Percentiles rank a stretch among this genome's conserved stretches.
Conservation (phyloP, 2,888 invertebrate species). For the Hyalella azteca region DNA sequence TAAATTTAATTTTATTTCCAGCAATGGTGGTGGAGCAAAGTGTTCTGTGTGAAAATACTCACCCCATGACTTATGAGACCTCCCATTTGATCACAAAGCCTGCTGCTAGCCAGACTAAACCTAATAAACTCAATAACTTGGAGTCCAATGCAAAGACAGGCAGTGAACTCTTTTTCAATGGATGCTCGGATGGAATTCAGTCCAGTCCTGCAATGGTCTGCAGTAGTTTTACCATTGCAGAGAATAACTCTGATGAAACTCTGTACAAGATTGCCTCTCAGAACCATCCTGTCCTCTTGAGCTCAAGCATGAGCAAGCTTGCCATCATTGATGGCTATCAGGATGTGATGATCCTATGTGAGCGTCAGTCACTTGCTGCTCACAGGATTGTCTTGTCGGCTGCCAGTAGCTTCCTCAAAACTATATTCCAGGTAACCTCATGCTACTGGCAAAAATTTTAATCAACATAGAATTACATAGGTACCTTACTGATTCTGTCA, state of each 20-base stretch:
- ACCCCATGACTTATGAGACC: too few species aligned
- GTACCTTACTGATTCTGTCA: too few species aligned
- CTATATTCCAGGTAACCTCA: slow-evolving; percentile 5
- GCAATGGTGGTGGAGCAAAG: too few species aligned
- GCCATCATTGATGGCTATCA: slow-evolving; percentile 49
- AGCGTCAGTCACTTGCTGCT: slow-evolving; percentile 49
- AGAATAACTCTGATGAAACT: not conserved
- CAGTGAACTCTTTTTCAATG: too few species aligned
- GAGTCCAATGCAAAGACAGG: too few species aligned
- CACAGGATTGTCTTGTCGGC: slow-evolving; percentile 56
- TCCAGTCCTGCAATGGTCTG: not conserved
- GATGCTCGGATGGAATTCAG: not conserved
- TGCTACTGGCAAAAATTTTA: too few species aligned
- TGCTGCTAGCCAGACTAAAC: too few species aligned
- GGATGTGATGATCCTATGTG: slow-evolving; percentile 55
- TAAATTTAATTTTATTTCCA: too few species aligned
- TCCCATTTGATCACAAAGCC: too few species aligned
- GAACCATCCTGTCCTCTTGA: not conserved
- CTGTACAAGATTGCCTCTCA: not conserved
- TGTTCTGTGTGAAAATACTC: too few species aligned
- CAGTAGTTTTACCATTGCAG: not conserved
- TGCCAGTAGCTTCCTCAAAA: slow-evolving; percentile 53
- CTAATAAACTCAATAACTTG: too few species aligned
- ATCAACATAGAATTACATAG: too few species aligned
- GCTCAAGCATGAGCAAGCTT: not conserved